Conservation (phyloP, 2,797 vertebrate genomes). For the Sebastes nivosus region DNA sequence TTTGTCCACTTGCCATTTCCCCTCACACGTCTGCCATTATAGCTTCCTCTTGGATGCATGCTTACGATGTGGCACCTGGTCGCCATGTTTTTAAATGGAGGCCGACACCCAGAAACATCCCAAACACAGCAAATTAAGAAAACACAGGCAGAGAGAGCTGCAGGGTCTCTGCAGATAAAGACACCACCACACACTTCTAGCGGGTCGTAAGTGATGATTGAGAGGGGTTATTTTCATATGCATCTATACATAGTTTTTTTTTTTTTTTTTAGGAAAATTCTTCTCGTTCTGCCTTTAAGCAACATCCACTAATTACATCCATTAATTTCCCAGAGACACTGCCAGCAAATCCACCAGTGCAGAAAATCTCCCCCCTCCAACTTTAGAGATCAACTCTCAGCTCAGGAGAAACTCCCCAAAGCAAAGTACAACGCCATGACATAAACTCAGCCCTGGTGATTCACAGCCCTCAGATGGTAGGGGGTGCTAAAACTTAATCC, state of each 20-base stretch:
- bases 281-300: background rate
- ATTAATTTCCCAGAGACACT: slow-evolving; percentile 22
- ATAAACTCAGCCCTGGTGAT: slow-evolving; percentile 40
- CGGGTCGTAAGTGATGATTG: background rate
- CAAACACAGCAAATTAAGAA: background rate
- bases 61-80: background rate
- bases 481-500: slow-evolving; percentile 75
- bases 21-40: background rate
- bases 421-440: slow-evolving; percentile 19
- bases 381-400: slow-evolving; percentile 31
- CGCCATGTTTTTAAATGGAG: background rate
- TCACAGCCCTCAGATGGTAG: slow-evolving; percentile 65
- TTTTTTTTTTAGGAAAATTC: background rate
- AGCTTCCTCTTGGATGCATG: background rate
- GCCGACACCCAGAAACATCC: background rate
- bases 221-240: background rate
- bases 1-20: fast-evolving
- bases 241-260: background rate
- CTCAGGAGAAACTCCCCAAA: slow-evolving; percentile 31
- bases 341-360: slow-evolving; percentile 6
- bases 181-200: background rate
- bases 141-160: background rate
- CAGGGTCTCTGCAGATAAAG: background rate
- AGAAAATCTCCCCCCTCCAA: slow-evolving; percentile 15
- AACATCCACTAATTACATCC: slow-evolving; percentile 3